phyloP scores from a whole-genome alignment of 1,140 invertebrate species.

The Meloidogyne exigua region DNA sequence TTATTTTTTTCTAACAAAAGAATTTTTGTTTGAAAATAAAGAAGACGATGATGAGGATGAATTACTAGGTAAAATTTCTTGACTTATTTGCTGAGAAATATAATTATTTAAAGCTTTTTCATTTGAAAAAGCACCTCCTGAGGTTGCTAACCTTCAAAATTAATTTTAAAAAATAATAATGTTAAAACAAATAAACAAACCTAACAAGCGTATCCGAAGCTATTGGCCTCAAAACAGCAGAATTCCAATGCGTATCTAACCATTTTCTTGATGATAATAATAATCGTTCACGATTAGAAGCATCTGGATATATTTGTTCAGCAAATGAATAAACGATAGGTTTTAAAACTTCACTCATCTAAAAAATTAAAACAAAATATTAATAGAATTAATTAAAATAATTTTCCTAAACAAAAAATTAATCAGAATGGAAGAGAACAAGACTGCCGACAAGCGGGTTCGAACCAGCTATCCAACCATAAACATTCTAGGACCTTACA shows the following conservation, averaged over 20 bases:
- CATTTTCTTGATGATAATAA: constrained; percentile 28
- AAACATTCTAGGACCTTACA: no score
- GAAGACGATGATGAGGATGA: not conserved
- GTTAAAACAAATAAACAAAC: constrained; percentile 7
- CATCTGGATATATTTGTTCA: constrained; percentile 39
- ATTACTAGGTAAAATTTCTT: not conserved
- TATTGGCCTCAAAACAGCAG: constrained; percentile 37
- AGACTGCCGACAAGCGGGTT: no score
- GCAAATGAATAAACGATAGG: constrained; percentile 46
- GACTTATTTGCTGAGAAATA: constrained; percentile 9
- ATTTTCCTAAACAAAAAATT: no score
- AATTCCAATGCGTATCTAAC: constrained; percentile 42
- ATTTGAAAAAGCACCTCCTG: constrained; percentile 34
- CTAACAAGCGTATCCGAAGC: constrained; percentile 47
- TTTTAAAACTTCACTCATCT: constrained; percentile 50
- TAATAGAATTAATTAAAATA: no score
- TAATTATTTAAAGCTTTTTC: constrained; percentile 26
- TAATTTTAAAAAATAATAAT: not conserved
- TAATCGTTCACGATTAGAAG: constrained; percentile 28
- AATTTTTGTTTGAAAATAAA: not conserved
- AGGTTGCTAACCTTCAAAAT: constrained; percentile 22
- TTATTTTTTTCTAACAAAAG: not conserved
- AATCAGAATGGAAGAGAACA: no score
- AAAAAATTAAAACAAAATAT: no score
- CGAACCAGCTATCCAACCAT: no score